phyloP scores from a whole-genome alignment of 2,113 vertebrate genomes.

The Cygnus atratus region DNA sequence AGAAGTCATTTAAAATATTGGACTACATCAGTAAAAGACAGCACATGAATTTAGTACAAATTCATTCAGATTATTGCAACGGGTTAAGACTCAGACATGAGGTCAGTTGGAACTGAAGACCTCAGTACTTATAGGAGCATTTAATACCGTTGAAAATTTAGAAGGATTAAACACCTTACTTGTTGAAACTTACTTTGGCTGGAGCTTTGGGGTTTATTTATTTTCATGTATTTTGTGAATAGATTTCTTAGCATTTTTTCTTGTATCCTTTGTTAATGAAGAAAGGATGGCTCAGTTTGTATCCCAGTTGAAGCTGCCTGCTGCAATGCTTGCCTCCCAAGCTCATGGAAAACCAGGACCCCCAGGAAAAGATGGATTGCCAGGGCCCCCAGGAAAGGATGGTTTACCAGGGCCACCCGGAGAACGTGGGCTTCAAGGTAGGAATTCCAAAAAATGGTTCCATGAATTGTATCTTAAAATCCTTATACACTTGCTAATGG shows the following conservation, averaged over 20 bases:
- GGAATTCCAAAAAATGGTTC: conserved; percentile 2
- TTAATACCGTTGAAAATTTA: neutral
- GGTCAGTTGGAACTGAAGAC: neutral
- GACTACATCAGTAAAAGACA: neutral
- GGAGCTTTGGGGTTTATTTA: neutral
- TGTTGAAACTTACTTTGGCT: neutral
- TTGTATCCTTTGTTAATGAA: conserved; percentile 57
- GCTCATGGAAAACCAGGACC: conserved; percentile 87
- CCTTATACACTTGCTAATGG: conserved; percentile 36
- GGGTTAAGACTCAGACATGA: neutral
- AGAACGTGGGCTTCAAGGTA: conserved; percentile 92
- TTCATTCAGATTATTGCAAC: neutral
- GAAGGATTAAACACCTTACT: neutral
- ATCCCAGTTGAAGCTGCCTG: conserved; percentile 85
- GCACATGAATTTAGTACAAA: neutral
- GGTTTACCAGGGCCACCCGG: conserved; percentile 90
- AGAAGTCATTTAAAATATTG: neutral
- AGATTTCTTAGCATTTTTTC: conserved; percentile 6
- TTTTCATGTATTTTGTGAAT: neutral
- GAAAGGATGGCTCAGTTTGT: conserved; percentile 82
- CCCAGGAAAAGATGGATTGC: conserved; percentile 89
- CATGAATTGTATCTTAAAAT: neutral
- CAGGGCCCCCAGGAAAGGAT: conserved; percentile 89
- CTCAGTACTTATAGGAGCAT: neutral
- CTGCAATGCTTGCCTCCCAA: conserved; percentile 89